Conservation (phyloP, 2,797 vertebrate species). For the Parauchenoglanis ngamensis region DNA sequence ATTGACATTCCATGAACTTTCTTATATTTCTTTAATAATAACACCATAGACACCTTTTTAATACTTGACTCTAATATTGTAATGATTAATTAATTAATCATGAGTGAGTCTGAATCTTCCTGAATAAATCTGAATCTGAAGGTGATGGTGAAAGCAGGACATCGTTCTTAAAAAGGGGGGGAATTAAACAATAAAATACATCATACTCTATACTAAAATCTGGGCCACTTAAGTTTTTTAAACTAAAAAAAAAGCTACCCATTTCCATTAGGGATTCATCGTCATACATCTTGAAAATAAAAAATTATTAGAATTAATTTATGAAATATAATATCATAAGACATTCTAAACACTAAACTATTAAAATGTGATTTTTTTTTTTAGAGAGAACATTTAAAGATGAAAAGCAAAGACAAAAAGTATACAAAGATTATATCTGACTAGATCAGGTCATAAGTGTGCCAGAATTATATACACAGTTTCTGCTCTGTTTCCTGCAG, state of each 20-base stretch:
- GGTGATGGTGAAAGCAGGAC: background rate
- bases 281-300: no score
- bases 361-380: background rate
- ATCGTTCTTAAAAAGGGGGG: background rate
- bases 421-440: background rate
- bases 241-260: background rate
- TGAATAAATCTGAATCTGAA: background rate
- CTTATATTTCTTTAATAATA: background rate
- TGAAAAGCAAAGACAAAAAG: background rate
- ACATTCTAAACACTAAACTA: background rate
- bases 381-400: background rate
- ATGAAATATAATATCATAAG: background rate
- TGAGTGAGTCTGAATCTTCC: background rate
- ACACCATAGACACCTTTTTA: background rate
- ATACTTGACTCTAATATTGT: background rate
- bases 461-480: background rate
- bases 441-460: no score
- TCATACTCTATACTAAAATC: background rate
- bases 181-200: background rate
- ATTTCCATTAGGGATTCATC: background rate
- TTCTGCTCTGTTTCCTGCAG: background rate
- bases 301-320: background rate
- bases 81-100: background rate
- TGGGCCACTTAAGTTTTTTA: background rate
- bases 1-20: background rate